A percentile compares a stretch with the other conserved stretches of the same genome.
phyloP scores from a whole-genome alignment of 2,113 vertebrate genomes.

The rabbit (Oryctolagus cuniculus) region mOryCun1.1 NC_091432.1:61143501-61144000 shows the following conservation, averaged over 20 bases:
- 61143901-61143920: constrained; percentile 71
- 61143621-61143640: constrained; percentile 86
- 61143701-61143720: constrained; percentile 85
- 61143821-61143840: constrained; percentile 87
- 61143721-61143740: constrained; percentile 85
- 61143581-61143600: constrained; percentile 84
- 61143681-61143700: constrained; percentile 80
- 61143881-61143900: constrained; percentile 81
- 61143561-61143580: constrained; percentile 80
- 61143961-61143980: constrained; percentile 74
- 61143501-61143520: constrained; percentile 84
- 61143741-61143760: constrained; percentile 86
- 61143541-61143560: constrained; percentile 71
- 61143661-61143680: constrained; percentile 79
- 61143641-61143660: constrained; percentile 85
- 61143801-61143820: constrained; percentile 88
- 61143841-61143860: constrained; percentile 67
- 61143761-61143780: constrained; percentile 80
- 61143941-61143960: constrained; percentile 76
- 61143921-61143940: constrained; percentile 63
- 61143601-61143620: constrained; percentile 86
- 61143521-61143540: constrained; percentile 84
- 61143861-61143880: constrained; percentile 78
- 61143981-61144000: constrained; percentile 79
- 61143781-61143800: constrained; percentile 82